phyloP scores from a whole-genome alignment of 2,113 vertebrate species.

The Python bivittatus region DNA sequence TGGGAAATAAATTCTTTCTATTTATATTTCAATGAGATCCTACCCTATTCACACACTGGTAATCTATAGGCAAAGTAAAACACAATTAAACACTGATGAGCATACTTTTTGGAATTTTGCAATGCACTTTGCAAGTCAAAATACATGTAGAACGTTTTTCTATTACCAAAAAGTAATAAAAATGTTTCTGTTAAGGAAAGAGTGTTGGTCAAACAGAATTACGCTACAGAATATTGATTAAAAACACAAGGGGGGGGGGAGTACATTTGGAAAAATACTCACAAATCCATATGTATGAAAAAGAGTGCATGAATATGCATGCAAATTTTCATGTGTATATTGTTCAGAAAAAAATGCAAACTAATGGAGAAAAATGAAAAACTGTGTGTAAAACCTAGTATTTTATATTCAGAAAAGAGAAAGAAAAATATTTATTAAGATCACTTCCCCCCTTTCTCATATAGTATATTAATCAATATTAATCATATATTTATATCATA shows the following conservation, averaged over 20 bases:
- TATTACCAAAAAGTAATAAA: not conserved
- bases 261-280: not conserved
- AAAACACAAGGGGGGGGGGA: not conserved
- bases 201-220: not conserved
- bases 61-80: not conserved
- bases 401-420: not conserved
- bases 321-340: not conserved
- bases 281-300: not conserved
- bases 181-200: not conserved
- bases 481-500: not conserved
- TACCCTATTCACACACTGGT: not conserved
- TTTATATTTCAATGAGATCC: not conserved
- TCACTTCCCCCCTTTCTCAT: not conserved
- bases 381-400: not conserved
- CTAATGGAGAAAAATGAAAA: not conserved
- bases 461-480: not conserved
- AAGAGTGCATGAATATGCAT: too few relatives aligned
- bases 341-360: not conserved
- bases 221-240: not conserved
- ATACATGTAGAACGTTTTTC: not conserved
- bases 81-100: not conserved
- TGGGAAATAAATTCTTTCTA: not conserved
- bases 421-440: not conserved
- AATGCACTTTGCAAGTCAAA: not conserved
- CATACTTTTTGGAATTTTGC: not conserved